Evolutionary conservation across 2,888 invertebrate species (phyloP), one percentile per base, ranked within the genome.

Genomic region (Caenorhabditis sp.): DNA sequence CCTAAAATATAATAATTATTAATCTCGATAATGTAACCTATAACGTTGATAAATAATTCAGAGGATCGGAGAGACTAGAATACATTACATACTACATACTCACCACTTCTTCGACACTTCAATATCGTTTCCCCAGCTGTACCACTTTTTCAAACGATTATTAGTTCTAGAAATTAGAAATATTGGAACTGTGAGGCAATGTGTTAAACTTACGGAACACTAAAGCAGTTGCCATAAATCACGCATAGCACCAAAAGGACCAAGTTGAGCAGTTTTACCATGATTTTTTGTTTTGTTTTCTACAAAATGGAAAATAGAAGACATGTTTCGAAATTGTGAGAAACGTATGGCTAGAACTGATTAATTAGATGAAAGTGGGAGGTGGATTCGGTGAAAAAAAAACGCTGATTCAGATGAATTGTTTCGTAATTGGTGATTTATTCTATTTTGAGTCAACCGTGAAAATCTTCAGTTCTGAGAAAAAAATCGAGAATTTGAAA

Each of bases 71-170:
- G 19, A 12, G 51, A 51, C 51, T 51, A 12, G 12, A 51, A 51
- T 23, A 51, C 6, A 51, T 31, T 4, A 31, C 31, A 6, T 10
- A 4, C 31, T 10, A 31, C 31, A 10, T 31, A 31, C 53, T 66
- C n/a, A 72, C 72, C 73, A 73, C 24, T 73, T 73, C 49, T 73
- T 73, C 37, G 62, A 59, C 24, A 73, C 68, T 55, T 73, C 68
- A 19, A 73, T 37, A 31, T 68, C 68, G 24, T 65, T 68, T 23
- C 68, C 68, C 73, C 73, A 73, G 36, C 59, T 62, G 53, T 73
- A 73, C 73, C 73, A 73, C 51, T 73, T 73, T n/a, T 73, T 73
- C 58, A 65, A 19, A 36, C 58, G 58, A 31, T 50, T 21, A 57
- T 50, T 10, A 23, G 23, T n/a, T n/a, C 27, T 50, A 51, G 17